Evolutionary conservation across 2,113 vertebrate species (phyloP), one percentile per base, ranked within the genome.

Genomic region (Corythoichthys haematopterus): DNA sequence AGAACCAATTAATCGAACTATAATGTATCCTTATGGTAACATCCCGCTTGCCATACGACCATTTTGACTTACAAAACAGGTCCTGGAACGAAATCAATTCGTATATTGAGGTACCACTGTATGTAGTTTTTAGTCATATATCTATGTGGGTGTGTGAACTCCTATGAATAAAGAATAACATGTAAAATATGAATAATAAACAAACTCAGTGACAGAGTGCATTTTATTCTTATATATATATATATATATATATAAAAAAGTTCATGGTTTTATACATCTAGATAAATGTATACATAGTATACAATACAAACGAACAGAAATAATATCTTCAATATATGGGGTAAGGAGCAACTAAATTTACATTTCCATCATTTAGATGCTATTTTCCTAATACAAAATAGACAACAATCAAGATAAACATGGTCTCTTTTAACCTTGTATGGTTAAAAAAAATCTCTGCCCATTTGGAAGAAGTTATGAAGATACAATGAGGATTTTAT

Each of bases 241-340:
- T 64, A 59, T 58, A 40, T 74, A 68, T 78, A 70, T 66, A 83
- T 87, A 20, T 83, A 81, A 7, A 43, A 5, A 43, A 7, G 9
- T 43, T 43, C 40, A 43, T 43, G 40, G 40, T 84, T 86, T 74
- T 51, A 73, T 81, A 81, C 73, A 82, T 66, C 72, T 79, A 76
- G 66, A 81, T 86, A 55, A 72, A 76, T 87, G 88, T 87, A 89
- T 89, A 89, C 86, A 88, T 84, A 87, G 88, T 88, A 89, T 88
- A 89, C 88, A 87, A 74, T 81, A 76, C 75, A 84, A 72, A 72
- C 58, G 16, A 76, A 52, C 11, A 7, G 69, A 81, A 79, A 80
- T 33, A 78, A 80, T 6, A 77, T 45, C 55, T 70, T 70, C 65
- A 78, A 74, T 79, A 79, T 76, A 84, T 55, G 47, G 64, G 71